phyloP scores from a whole-genome alignment of 2,113 vertebrate species.

The Proteles cristata region DNA sequence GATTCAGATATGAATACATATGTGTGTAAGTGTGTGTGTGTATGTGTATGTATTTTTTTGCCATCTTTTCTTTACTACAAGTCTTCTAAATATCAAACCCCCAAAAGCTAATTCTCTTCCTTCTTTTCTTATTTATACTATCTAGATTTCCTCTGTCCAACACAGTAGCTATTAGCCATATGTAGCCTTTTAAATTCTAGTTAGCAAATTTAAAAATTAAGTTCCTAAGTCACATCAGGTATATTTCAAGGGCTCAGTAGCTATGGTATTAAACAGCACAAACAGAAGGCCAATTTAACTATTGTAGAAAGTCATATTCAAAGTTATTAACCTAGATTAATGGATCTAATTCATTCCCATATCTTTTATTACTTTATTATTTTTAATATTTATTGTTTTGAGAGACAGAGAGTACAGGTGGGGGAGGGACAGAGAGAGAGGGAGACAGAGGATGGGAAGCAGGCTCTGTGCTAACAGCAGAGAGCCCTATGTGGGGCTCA shows the following conservation, averaged over 20 bases:
- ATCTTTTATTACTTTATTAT: background rate
- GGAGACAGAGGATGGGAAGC: too few relatives aligned
- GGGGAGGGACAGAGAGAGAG: too few relatives aligned
- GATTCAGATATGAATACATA: background rate
- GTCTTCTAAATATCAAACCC: background rate
- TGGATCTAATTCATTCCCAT: background rate
- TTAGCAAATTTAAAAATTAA: background rate
- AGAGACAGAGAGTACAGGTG: too few relatives aligned
- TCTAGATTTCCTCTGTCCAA: background rate
- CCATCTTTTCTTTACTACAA: background rate
- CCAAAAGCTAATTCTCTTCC: background rate
- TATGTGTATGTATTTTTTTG: background rate
- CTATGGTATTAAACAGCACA: background rate
- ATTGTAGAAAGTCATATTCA: background rate
- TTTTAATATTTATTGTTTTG: too few relatives aligned
- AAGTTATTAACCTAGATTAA: background rate
- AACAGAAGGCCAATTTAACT: background rate
- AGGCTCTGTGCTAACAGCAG: too few relatives aligned
- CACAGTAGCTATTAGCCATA: background rate
- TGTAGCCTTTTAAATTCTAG: background rate
- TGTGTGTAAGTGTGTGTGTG: too few relatives aligned
- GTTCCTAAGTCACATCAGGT: background rate
- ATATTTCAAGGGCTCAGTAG: background rate
- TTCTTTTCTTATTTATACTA: background rate
- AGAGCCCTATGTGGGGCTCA: too few relatives aligned